Conservation (phyloP, 2,797 vertebrate species). For the Catharus ustulatus region DNA sequence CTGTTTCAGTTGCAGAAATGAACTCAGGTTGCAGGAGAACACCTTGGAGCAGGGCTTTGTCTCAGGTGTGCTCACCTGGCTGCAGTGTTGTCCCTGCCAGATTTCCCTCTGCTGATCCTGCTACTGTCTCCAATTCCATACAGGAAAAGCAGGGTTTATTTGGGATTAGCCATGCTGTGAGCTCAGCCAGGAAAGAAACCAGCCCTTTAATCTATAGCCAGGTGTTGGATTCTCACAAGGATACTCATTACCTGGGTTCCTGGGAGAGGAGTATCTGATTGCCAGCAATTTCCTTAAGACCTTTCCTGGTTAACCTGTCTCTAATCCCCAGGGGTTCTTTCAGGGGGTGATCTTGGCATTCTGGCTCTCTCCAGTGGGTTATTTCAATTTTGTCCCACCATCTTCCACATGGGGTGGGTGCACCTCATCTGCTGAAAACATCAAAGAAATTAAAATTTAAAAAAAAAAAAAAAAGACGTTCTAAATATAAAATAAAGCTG, state of each 20-base stretch:
- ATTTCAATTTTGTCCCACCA: neutral
- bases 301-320: constrained; percentile 6
- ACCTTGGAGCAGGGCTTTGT: neutral
- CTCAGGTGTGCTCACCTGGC: neutral
- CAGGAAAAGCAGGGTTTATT: neutral
- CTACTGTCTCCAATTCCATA: neutral
- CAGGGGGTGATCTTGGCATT: neutral
- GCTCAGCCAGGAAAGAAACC: neutral
- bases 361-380: neutral
- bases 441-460: neutral
- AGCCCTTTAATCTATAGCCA: constrained; percentile 37
- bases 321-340: neutral
- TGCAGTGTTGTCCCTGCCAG: neutral
- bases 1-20: neutral
- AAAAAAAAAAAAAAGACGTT: neutral
- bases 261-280: constrained; percentile 52
- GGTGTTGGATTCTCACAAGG: constrained; percentile 41
- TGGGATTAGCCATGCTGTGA: neutral
- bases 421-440: neutral
- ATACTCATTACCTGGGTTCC: constrained; percentile 40
- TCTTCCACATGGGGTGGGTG: fast-evolving
- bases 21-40: neutral
- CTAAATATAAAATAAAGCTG: neutral
- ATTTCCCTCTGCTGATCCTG: neutral
- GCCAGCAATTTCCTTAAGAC: constrained; percentile 41